Evolutionary conservation across 1,140 invertebrate genomes (phyloP).

Genomic region (Drosophila mauritiana): DNA sequence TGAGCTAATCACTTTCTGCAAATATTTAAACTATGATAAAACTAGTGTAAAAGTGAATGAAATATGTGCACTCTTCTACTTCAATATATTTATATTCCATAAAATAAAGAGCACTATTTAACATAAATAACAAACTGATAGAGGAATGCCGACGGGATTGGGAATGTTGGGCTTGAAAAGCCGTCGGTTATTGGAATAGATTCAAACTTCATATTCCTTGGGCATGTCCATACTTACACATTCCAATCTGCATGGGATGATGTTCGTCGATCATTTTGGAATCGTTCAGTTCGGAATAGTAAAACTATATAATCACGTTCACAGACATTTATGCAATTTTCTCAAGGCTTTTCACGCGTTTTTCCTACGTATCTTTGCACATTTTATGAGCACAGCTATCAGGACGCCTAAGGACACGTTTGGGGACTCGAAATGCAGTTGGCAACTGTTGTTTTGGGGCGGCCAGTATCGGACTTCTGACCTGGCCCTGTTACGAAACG

Average conservation of each 20-base stretch:
- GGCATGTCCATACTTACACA: slow-evolving; percentile 68
- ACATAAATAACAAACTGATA: too few species aligned
- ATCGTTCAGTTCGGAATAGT: not conserved
- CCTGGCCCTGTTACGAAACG: slow-evolving; percentile 71
- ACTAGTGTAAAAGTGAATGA: too few species aligned
- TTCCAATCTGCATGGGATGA: slow-evolving; percentile 78
- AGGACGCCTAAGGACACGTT: slow-evolving; percentile 10
- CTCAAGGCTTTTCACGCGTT: slow-evolving; percentile 25
- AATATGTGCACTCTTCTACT: too few species aligned
- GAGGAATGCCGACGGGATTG: slow-evolving; percentile 52
- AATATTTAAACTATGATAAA: too few species aligned
- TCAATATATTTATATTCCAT: too few species aligned
- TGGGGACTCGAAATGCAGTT: slow-evolving; percentile 22
- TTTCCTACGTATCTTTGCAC: slow-evolving; percentile 7
- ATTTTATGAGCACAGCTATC: slow-evolving; percentile 15
- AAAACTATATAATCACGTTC: slow-evolving; percentile 13
- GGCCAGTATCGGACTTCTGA: slow-evolving; percentile 42
- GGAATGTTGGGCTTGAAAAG: not conserved
- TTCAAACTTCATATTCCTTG: not conserved
- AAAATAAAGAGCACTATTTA: too few species aligned
- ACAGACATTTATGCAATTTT: slow-evolving; percentile 24
- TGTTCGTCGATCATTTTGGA: slow-evolving; percentile 76
- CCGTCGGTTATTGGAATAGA: slow-evolving; percentile 37
- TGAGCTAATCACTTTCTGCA: too few species aligned
- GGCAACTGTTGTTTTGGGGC: slow-evolving; percentile 15